Percentiles rank a stretch among this genome's conserved stretches.
phyloP scores from a whole-genome alignment of 2,113 vertebrate genomes.

The Dasyornis broadbenti region DNA sequence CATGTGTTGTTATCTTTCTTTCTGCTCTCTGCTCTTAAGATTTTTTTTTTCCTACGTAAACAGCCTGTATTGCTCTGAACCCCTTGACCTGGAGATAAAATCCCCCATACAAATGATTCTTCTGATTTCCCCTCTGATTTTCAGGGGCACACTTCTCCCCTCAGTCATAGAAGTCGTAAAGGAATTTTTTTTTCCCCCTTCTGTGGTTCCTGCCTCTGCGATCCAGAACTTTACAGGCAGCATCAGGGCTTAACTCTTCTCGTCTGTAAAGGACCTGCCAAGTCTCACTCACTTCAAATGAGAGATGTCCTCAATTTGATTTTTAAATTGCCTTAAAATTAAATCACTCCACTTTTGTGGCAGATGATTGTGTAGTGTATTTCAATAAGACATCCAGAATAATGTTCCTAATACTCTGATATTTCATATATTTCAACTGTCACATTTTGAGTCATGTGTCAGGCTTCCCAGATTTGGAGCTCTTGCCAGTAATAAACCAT shows the following conservation, averaged over 20 bases:
- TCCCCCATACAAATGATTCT: background rate
- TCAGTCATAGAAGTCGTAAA: background rate
- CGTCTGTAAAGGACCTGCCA: background rate
- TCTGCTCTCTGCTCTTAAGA: background rate
- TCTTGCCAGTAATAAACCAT: background rate
- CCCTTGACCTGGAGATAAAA: conserved; percentile 59
- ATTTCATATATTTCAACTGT: conserved; percentile 32
- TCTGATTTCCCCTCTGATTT: conserved; percentile 4
- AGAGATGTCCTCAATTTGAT: conserved; percentile 42
- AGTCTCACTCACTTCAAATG: conserved; percentile 22
- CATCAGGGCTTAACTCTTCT: background rate
- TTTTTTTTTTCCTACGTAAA: conserved; percentile 7
- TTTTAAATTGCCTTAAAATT: conserved; percentile 56
- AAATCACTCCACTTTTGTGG: conserved; percentile 25
- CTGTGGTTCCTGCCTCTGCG: background rate
- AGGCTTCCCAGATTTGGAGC: background rate
- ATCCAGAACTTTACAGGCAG: background rate
- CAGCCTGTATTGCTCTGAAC: background rate
- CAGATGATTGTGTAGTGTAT: background rate
- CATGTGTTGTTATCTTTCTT: background rate
- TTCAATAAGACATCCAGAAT: conserved; percentile 33
- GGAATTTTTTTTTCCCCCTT: background rate
- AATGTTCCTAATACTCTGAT: background rate
- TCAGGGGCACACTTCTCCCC: background rate
- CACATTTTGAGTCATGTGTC: background rate